Evolutionary conservation across 2,888 invertebrate genomes (phyloP), one percentile per base, ranked within the genome.

Genomic region (Heliconius aoede): DNA sequence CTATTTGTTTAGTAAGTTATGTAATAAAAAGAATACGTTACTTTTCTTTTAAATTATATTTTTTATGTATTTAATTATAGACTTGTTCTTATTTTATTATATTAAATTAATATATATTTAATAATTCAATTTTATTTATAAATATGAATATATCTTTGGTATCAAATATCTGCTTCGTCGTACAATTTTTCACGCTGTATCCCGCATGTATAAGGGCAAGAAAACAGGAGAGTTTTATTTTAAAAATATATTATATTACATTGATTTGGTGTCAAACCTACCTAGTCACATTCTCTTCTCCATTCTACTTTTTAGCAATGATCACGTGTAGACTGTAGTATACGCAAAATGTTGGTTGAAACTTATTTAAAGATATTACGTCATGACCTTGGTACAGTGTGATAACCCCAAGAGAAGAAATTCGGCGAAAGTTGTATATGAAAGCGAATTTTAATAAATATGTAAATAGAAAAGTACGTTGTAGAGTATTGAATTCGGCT

Each of bases 371-470:
- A 69, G 24, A 26, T 46, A 61, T 75, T 76, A 72, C 75, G 73
- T 71, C 72, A 69, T 74, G 72, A 67, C 81, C 82, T 82, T 83
- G 82, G 76, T 80, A 60, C 73, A 79, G 82, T 80, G 75, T 76
- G 75, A 79, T 81, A 82, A 84, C 80, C 84, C 80, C n/a, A 15
- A 61, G 71, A 75, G 77, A 78, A 76, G 78, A 78, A 78, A 74
- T 78, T 67, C 51, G 83, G 84, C 81, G 82, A 84, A 83, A 82
- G 81, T 83, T 85, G 82, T 75, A 80, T 85, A 83, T 75, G 85
- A 85, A 83, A 85, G 84, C 30, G 78, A 74, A 71, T 11, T 60
- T 40, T 69, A 62, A 40, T 61, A 11, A 5, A 18, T 4, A 18
- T 18, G 15, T 46, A 46, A 18, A 46, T 18, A 46, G 46, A 46